A percentile compares a stretch with the other conserved stretches of the same genome.
These are phyloP conservation scores for Tipula confusa DNA, from an alignment of 2,888 invertebrate genomes.

Conservation along the genomic window DNA sequence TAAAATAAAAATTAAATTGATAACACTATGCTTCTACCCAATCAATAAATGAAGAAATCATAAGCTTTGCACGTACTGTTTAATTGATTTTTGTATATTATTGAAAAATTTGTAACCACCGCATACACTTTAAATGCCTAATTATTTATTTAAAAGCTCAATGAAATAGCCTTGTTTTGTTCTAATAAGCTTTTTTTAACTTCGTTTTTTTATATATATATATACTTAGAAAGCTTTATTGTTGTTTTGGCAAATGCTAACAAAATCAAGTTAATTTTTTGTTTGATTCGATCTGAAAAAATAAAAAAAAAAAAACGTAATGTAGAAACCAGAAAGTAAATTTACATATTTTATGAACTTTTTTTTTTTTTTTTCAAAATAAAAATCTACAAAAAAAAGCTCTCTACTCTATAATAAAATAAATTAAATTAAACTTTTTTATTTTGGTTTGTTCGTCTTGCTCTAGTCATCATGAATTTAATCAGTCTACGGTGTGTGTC, in stretches of 20 bases:
- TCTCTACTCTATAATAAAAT: background rate
- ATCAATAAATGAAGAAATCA: background rate
- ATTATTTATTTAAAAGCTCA: background rate
- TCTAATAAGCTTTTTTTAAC: background rate
- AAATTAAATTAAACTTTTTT: conserved; percentile 7
- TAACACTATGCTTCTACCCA: background rate
- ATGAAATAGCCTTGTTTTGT: background rate
- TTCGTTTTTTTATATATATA: background rate
- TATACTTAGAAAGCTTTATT: background rate
- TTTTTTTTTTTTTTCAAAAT: background rate
- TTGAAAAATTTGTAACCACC: background rate
- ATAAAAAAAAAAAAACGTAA: background rate
- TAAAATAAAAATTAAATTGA: background rate
- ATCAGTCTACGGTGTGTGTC: background rate
- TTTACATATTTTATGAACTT: background rate
- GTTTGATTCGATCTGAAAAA: background rate
- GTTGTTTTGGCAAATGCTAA: background rate
- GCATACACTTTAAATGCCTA: background rate
- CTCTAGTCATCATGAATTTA: background rate
- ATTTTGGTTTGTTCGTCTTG: no score
- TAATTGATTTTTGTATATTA: background rate
- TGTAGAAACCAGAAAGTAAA: background rate
- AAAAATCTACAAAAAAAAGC: background rate
- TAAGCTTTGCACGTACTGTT: background rate
- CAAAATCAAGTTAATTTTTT: background rate